These are phyloP conservation scores for Drosophila leonis DNA, from an alignment of 2,888 invertebrate species.

Conservation along the genomic window DNA sequence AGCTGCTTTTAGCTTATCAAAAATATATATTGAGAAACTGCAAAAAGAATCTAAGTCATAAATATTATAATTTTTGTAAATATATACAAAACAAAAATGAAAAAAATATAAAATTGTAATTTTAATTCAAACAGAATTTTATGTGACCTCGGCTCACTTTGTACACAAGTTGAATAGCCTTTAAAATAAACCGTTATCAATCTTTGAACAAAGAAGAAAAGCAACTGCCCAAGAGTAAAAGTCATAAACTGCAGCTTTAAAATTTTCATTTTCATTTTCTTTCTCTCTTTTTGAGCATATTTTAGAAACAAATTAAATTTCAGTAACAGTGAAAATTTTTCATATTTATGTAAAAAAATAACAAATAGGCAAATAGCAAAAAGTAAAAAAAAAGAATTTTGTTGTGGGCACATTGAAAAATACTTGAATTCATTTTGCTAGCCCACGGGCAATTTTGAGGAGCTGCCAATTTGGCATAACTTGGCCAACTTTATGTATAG, in stretches of 20 bases:
- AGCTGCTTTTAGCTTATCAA: too few species aligned
- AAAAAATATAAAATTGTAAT: background rate
- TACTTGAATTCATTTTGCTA: conserved; percentile 70
- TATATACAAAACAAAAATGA: background rate
- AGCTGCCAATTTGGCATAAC: conserved; percentile 54
- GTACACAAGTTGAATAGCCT: background rate
- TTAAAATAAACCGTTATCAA: background rate
- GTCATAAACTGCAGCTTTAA: conserved; percentile 1
- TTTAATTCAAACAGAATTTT: background rate
- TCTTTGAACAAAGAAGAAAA: background rate
- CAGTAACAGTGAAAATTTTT: conserved; percentile 17
- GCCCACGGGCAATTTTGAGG: conserved; percentile 47
- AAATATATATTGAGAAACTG: too few species aligned
- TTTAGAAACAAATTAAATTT: conserved; percentile 50
- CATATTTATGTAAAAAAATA: conserved; percentile 39
- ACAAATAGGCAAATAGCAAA: conserved; percentile 47
- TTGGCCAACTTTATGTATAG: conserved; percentile 44
- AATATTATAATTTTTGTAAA: background rate
- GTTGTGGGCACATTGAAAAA: conserved; percentile 49
- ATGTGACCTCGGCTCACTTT: background rate
- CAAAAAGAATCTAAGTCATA: too few species aligned
- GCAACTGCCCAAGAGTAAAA: background rate
- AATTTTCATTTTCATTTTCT: conserved; percentile 10
- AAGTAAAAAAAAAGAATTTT: conserved; percentile 17
- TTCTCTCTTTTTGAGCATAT: conserved; percentile 19